Percentiles rank a stretch among this genome's conserved stretches.
Conservation (phyloP, 2,888 invertebrate species). For the Drosophila incognita region DNA sequence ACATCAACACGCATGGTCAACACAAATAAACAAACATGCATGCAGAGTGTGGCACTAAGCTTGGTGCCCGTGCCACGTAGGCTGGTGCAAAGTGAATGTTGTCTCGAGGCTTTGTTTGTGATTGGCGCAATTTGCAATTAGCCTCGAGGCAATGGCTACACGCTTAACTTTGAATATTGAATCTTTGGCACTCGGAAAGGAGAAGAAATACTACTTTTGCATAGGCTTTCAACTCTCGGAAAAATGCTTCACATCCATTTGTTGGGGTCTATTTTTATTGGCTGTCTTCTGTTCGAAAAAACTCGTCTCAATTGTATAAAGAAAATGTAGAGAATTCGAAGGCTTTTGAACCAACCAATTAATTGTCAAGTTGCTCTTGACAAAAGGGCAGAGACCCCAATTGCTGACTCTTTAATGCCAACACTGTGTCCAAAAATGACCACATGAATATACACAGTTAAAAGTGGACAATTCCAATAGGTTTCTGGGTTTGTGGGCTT, state of each 20-base stretch:
- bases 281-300: not conserved
- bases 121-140: not conserved
- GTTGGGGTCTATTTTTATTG: not conserved
- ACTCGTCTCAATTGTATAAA: not conserved
- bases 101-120: not conserved
- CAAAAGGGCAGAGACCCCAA: not conserved
- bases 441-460: slow-evolving; percentile 38
- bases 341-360: slow-evolving; percentile 23
- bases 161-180: not conserved
- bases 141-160: not conserved
- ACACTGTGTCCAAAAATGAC: slow-evolving; percentile 10
- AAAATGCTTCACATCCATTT: not conserved
- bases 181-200: not conserved
- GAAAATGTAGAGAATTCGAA: not conserved
- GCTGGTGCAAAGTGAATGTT: slow-evolving; percentile 10
- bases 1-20: slow-evolving; percentile 16
- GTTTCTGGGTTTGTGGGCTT: slow-evolving; percentile 46
- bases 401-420: not conserved
- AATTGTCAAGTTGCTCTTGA: slow-evolving; percentile 14
- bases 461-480: slow-evolving; percentile 39
- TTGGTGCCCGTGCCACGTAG: not conserved
- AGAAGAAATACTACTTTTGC: not conserved
- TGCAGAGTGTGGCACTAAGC: not conserved
- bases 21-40: slow-evolving; percentile 3
- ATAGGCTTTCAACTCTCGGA: not conserved